phyloP scores from a whole-genome alignment of 1,140 invertebrate genomes.

The Pachypeltis micranthus region DNA sequence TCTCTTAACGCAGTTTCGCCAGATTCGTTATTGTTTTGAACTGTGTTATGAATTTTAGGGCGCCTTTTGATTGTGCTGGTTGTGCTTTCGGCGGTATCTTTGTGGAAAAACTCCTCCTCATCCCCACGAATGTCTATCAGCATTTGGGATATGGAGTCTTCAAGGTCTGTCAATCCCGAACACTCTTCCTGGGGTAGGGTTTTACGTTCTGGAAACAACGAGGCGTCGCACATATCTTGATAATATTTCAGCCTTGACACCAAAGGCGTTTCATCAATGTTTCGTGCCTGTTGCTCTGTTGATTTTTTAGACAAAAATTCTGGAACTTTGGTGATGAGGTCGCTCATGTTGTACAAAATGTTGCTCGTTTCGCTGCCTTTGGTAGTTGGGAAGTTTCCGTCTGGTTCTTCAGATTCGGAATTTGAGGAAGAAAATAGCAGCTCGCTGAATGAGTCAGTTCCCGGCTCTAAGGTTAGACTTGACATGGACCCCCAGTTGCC shows the following conservation, averaged over 20 bases:
- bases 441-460: conserved; percentile 25
- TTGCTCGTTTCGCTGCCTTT: conserved; percentile 16
- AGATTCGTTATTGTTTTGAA: background rate
- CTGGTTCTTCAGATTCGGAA: conserved; percentile 17
- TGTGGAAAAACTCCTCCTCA: conserved; percentile 7
- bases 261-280: background rate
- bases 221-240: background rate
- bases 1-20: conserved; percentile 11
- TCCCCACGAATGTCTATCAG: background rate
- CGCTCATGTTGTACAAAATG: conserved; percentile 25
- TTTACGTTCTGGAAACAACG: background rate
- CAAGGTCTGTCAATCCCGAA: background rate
- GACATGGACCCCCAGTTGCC: background rate
- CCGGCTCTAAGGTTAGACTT: conserved; percentile 7
- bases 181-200: background rate
- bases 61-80: background rate
- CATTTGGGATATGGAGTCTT: conserved; percentile 4
- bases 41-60: background rate
- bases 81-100: background rate
- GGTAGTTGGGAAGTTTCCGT: conserved; percentile 12
- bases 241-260: conserved; percentile 1
- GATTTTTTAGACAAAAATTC: conserved; percentile 13
- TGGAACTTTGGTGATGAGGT: conserved; percentile 24
- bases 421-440: conserved; percentile 23
- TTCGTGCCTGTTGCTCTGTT: background rate